These are phyloP conservation scores for Volucella bombylans DNA, from an alignment of 2,888 invertebrate genomes.

Conservation along the genomic window DNA sequence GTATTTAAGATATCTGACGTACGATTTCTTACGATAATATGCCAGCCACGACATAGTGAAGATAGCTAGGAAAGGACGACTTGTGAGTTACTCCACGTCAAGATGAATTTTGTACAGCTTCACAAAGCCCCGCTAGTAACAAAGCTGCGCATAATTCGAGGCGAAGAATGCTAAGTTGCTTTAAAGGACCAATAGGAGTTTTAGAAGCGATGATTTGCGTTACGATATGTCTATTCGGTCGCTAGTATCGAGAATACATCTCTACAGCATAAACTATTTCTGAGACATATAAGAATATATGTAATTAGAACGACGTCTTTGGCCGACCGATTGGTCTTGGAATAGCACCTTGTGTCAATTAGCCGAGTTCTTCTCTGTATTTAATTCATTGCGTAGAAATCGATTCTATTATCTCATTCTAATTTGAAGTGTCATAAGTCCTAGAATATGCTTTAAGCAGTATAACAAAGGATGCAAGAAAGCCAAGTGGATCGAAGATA, in stretches of 20 bases:
- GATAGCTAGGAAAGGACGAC: too few species aligned
- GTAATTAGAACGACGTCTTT: neutral
- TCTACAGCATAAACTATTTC: too few species aligned
- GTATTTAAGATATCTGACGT: conserved; percentile 61
- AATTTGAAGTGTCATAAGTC: neutral
- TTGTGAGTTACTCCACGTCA: too few species aligned
- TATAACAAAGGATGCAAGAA: neutral
- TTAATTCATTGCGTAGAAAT: too few species aligned
- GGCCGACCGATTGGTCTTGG: neutral
- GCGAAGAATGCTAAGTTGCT: too few species aligned
- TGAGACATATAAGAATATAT: conserved; percentile 48
- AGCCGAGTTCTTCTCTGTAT: neutral
- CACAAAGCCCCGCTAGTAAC: too few species aligned
- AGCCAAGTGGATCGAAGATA: conserved; percentile 5
- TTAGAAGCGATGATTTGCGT: too few species aligned
- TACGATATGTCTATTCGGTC: too few species aligned
- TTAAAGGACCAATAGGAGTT: too few species aligned
- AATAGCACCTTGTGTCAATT: neutral
- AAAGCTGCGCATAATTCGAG: too few species aligned
- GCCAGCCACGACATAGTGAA: too few species aligned
- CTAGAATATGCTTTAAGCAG: conserved; percentile 6
- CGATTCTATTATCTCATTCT: neutral
- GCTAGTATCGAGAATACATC: conserved; percentile 37
- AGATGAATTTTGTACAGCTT: too few species aligned
- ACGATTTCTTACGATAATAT: conserved; percentile 50